These are phyloP conservation scores for Ianthella basta DNA, from an alignment of 37 sponge, comb jelly and placozoan species.

Conservation along the genomic window DNA sequence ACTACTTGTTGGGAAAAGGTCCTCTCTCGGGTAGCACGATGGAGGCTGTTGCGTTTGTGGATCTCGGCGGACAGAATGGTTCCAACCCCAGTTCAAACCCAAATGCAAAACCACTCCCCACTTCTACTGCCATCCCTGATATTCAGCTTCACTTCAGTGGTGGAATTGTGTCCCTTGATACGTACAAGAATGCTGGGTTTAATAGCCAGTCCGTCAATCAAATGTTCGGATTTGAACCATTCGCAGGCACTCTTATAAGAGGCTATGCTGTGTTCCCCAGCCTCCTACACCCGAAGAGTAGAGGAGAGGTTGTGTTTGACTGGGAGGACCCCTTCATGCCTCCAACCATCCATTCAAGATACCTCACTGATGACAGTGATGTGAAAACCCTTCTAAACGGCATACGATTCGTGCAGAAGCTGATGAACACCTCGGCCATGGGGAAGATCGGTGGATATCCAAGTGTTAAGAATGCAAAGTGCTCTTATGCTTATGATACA, in stretches of 20 bases:
- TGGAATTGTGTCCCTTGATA: not conserved
- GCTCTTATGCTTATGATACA: constrained; percentile 42
- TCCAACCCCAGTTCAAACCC: not conserved
- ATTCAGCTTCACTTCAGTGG: constrained; percentile 47
- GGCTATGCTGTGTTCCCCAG: constrained; percentile 29
- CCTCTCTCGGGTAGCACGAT: constrained; percentile 39
- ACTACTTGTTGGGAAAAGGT: constrained; percentile 43
- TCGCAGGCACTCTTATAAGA: not conserved
- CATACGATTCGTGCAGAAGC: constrained; percentile 49
- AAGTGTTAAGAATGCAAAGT: constrained; percentile 15
- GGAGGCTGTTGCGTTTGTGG: constrained; percentile 57
- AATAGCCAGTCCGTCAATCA: not conserved
- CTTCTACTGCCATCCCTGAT: constrained; percentile 36
- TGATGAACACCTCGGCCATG: constrained; percentile 54
- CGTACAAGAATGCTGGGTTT: constrained; percentile 1
- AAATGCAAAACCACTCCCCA: too few species aligned
- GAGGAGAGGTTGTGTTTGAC: constrained; percentile 66
- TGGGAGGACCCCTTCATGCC: constrained; percentile 37
- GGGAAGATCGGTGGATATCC: constrained; percentile 35
- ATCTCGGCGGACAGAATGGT: constrained; percentile 20
- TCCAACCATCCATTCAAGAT: constrained; percentile 81
- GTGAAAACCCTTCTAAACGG: constrained; percentile 59
- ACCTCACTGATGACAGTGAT: constrained; percentile 62
- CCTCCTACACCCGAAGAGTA: constrained; percentile 69
- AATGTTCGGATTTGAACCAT: constrained; percentile 31